phyloP scores from a whole-genome alignment of 92 coral and sea anemone species.

The Plumapathes pennacea region DNA sequence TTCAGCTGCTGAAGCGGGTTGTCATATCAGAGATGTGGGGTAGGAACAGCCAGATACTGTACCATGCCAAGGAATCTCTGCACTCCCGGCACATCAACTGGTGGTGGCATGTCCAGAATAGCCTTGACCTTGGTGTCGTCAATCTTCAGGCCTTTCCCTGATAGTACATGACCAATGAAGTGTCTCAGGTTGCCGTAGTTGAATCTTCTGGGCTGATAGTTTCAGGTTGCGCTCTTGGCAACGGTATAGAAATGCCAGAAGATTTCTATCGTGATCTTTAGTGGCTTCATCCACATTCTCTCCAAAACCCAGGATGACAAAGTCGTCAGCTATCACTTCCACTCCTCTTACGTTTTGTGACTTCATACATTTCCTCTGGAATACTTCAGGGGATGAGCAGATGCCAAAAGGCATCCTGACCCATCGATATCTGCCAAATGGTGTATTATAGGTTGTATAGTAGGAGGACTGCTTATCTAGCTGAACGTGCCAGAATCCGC shows the following conservation, averaged over 20 bases:
- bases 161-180: conserved; percentile 26
- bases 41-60: neutral
- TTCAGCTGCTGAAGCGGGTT: neutral
- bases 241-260: conserved; percentile 14
- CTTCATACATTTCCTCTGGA: neutral
- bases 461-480: conserved; percentile 8
- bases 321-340: neutral
- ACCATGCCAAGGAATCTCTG: conserved; percentile 11
- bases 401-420: neutral
- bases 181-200: conserved; percentile 1
- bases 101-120: conserved; percentile 5
- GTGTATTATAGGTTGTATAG: conserved; percentile 1
- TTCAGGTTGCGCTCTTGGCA: conserved; percentile 20
- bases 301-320: conserved; percentile 1
- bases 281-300: conserved; percentile 8
- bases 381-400: neutral
- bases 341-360: neutral
- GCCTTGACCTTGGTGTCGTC: conserved; percentile 2
- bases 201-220: conserved; percentile 4
- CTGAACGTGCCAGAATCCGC: conserved; percentile 8
- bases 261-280: conserved; percentile 13
- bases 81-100: conserved; percentile 6
- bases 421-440: neutral
- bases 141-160: neutral
- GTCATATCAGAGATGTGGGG: conserved; percentile 2